Base-by-base conservation (phyloP, 2,113 vertebrate genomes). In the Orientallactaga bullata region DNA sequence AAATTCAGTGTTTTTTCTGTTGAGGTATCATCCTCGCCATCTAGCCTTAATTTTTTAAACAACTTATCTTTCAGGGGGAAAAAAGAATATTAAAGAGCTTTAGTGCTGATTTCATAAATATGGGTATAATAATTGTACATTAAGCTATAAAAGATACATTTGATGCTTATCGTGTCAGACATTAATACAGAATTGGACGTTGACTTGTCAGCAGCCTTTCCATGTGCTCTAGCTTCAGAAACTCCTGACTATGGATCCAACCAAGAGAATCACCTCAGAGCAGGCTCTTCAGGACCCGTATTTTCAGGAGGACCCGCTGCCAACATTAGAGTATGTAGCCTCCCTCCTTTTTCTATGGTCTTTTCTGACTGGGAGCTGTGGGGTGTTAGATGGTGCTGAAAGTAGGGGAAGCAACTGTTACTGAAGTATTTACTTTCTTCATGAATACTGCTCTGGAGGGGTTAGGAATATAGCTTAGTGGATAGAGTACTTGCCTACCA, bases 171-270 rank as follows among this genome's bases (percentile, higher is more conserved):
- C 68, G n/a, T 85, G 24, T 47, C 80, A 85, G 61, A 76, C 39
- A 39, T 68, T 65, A 73, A 61, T 61, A 60, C 24, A 3, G 20
- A 95, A 61, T 21, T 58, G 76, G 42, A 92, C 77, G 79, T 74
- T 86, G 66, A 51, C 85, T 97, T 95, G 73, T 95, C 92, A 97
- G 51, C 69, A 66, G 66, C 91, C 39, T 78, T 97, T 93, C 95
- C 92, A 77, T 79, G 85, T 96, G 30, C 60, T 76, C 0, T 97
- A 99, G 99, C 99, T 99, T 94, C 99, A 99, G 97, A 99, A 99
- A 94, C 99, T 99, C 92, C 99, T 99, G 72, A 99, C 99, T 71
- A 99, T 99, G 99, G 99, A 99, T 97, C 99, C 99, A 92, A 99
- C 99, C 28, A 99, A 99, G 97, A 98, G 99, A 98, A 99, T 99